Percentiles rank a stretch among this genome's conserved stretches.
These are phyloP conservation scores for Anagrus nilaparvatae DNA, from an alignment of 1,140 invertebrate species.

Conservation along the genomic window DNA sequence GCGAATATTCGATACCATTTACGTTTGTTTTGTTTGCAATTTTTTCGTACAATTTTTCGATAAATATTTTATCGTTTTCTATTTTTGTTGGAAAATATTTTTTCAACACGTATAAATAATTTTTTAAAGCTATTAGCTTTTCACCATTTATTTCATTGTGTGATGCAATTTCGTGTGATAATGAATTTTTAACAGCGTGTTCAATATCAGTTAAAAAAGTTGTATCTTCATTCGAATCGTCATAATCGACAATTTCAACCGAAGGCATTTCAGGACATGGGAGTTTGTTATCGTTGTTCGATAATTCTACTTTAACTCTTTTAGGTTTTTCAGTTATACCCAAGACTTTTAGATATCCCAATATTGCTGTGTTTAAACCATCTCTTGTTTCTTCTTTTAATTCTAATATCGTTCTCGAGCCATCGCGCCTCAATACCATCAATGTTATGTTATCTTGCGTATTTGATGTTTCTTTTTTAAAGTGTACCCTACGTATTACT, in stretches of 20 bases:
- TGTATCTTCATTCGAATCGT: conserved; percentile 30
- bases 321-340: conserved; percentile 22
- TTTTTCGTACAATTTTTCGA: conserved; percentile 46
- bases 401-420: conserved; percentile 33
- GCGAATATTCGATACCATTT: conserved; percentile 47
- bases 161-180: conserved; percentile 73
- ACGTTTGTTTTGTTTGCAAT: conserved; percentile 37
- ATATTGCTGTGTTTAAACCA: conserved; percentile 32
- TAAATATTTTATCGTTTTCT: conserved; percentile 50
- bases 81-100: conserved; percentile 62
- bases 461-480: conserved; percentile 42
- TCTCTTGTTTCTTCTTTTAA: conserved; percentile 37
- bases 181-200: conserved; percentile 65
- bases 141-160: conserved; percentile 58
- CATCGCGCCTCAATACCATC: conserved; percentile 36
- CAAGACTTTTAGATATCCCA: conserved; percentile 40
- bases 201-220: conserved; percentile 81
- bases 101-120: conserved; percentile 59
- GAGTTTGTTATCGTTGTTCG: too few relatives aligned
- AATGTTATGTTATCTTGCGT: conserved; percentile 43
- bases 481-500: conserved; percentile 43
- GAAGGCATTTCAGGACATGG: conserved; percentile 2
- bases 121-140: conserved; percentile 57
- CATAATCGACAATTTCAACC: conserved; percentile 14
- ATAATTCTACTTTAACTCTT: conserved; percentile 3